phyloP scores from a whole-genome alignment of 2,797 vertebrate genomes.

The Brotula barbata region DNA sequence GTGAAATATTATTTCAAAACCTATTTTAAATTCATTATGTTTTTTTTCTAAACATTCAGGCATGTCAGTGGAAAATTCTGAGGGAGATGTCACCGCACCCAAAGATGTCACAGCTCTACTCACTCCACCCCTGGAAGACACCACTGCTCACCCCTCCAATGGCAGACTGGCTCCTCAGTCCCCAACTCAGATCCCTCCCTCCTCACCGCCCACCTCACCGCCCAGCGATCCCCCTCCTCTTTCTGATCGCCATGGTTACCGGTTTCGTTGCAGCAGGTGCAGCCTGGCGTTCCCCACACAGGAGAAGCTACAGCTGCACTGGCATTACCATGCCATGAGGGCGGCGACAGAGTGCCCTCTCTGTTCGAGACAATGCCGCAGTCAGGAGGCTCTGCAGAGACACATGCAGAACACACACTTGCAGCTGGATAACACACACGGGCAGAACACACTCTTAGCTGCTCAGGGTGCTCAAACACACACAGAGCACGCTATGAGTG shows the following conservation, averaged over 20 bases:
- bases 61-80: constrained; percentile 78
- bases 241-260: constrained; percentile 97
- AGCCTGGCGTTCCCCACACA: constrained; percentile 98
- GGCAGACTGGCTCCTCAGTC: constrained; percentile 93
- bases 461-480: constrained; percentile 53
- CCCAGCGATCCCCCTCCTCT: constrained; percentile 85
- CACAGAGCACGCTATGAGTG: constrained; percentile 58
- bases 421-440: constrained; percentile 84
- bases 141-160: constrained; percentile 87
- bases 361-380: constrained; percentile 97
- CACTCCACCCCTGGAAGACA: constrained; percentile 87
- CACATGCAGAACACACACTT: constrained; percentile 96
- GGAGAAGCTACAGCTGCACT: constrained; percentile 96
- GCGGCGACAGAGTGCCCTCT: constrained; percentile 98
- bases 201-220: constrained; percentile 85
- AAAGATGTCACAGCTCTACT: constrained; percentile 83
- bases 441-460: constrained; percentile 72
- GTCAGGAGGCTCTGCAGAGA: constrained; percentile 95
- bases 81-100: constrained; percentile 81
- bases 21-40: constrained; percentile 9
- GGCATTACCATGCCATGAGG: constrained; percentile 98
- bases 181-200: constrained; percentile 88
- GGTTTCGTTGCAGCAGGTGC: constrained; percentile 98
- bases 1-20: neutral
- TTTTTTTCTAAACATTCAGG: constrained; percentile 71